A percentile compares a stretch with the other conserved stretches of the same genome.
phyloP scores from a whole-genome alignment of 2,888 invertebrate species.

The Caenorhabditis sp. region DNA sequence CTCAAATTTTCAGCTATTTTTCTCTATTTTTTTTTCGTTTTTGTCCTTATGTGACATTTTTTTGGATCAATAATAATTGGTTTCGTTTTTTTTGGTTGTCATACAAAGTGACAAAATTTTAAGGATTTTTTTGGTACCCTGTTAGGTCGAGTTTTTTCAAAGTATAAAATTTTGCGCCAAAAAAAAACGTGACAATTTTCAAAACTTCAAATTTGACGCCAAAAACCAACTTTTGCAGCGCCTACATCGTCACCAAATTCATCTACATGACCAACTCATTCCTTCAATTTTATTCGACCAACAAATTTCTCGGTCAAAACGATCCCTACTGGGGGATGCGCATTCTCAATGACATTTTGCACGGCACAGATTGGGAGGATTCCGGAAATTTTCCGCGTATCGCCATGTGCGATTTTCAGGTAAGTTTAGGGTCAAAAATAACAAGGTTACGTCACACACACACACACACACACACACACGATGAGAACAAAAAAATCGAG shows the following conservation, averaged over 20 bases:
- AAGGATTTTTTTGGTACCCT: too few relatives aligned
- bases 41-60: too few relatives aligned
- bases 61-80: too few relatives aligned
- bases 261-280: slow-evolving; percentile 66
- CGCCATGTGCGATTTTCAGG: slow-evolving; percentile 68
- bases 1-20: too few relatives aligned
- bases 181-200: too few relatives aligned
- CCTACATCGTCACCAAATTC: slow-evolving; percentile 64
- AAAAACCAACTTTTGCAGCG: slow-evolving; percentile 37
- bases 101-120: too few relatives aligned
- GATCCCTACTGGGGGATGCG: slow-evolving; percentile 63
- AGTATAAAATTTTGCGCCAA: too few relatives aligned
- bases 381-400: slow-evolving; percentile 68
- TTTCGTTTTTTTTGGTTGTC: too few relatives aligned
- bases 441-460: neutral
- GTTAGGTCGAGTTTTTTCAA: too few relatives aligned
- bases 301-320: slow-evolving; percentile 63
- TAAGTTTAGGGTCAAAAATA: slow-evolving; percentile 6
- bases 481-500: neutral
- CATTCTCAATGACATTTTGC: slow-evolving; percentile 60
- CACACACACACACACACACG: neutral
- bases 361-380: slow-evolving; percentile 66
- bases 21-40: too few relatives aligned
- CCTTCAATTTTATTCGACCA: slow-evolving; percentile 65
- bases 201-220: too few relatives aligned